A percentile compares a stretch with the other conserved stretches of the same genome.
These are phyloP conservation scores for Troides aeacus DNA, from an alignment of 2,888 invertebrate genomes.

Conservation along the genomic window DNA sequence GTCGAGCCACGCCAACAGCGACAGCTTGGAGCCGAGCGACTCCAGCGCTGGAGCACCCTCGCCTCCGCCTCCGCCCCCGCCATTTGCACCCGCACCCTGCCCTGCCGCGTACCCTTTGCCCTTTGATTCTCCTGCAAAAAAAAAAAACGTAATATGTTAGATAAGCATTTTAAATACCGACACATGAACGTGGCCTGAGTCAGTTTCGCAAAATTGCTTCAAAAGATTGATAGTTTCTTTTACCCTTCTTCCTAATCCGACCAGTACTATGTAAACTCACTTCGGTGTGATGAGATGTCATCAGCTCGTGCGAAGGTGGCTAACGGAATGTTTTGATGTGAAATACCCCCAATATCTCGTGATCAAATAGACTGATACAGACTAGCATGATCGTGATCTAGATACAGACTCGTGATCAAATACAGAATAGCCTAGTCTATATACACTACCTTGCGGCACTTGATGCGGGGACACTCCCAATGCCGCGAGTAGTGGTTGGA, in stretches of 20 bases:
- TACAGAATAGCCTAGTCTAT: too few species aligned
- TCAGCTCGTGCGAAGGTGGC: too few species aligned
- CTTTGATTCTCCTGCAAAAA: constrained; percentile 37
- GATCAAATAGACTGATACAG: too few species aligned
- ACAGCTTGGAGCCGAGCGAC: constrained; percentile 92
- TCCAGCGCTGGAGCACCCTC: constrained; percentile 84
- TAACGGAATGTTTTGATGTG: neutral
- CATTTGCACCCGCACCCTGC: constrained; percentile 16
- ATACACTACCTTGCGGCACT: constrained; percentile 74
- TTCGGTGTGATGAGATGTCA: too few species aligned
- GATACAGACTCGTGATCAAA: too few species aligned
- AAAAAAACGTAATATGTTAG: neutral
- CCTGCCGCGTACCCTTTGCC: constrained; percentile 26
- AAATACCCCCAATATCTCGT: too few species aligned
- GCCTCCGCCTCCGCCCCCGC: constrained; percentile 32
- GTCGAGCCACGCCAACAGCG: constrained; percentile 91
- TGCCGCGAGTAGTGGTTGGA: constrained; percentile 93
- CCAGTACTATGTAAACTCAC: too few species aligned
- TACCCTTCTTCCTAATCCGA: too few species aligned
- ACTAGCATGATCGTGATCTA: too few species aligned
- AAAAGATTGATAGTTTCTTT: too few species aligned
- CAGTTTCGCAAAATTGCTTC: too few species aligned
- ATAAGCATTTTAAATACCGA: neutral
- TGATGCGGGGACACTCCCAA: constrained; percentile 94
- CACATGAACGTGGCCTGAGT: neutral